Evolutionary conservation across 1,140 invertebrate genomes (phyloP), one percentile per base, ranked within the genome.

Genomic region (Oryzaephilus surinamensis): DNA sequence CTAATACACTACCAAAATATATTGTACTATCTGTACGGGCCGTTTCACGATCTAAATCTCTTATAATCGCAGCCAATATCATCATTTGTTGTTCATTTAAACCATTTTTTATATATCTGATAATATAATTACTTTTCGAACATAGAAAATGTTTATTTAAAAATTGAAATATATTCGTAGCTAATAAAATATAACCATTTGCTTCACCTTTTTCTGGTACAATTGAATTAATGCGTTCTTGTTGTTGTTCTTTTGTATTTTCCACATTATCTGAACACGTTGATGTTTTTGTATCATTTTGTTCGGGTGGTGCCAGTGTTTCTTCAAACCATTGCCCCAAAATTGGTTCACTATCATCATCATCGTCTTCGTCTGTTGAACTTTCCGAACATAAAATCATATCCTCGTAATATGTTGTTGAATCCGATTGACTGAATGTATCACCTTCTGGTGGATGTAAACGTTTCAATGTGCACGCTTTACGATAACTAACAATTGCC

Each of bases 241-340:
- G 39, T 39, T 18, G 52, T 51, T 24, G 19, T 20, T 20, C 8
- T 20, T 5, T 24, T 24, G 31, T 64, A 63, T 5, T 58, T 16
- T 60, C 57, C 11, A 66, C 62, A 38, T 67, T 69, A 16, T 65
- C 64, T 3, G 61, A 53, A 10, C 58, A 61, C 2, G 69, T 64
- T 27, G 64, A 69, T 6, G 64, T 53, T 43, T 77, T 71, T 16
- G 43, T 62, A 65, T 84, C 79, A 30, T 70, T 70, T 1, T 67
- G 68, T 47, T 85, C 83, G 0, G 81, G 78, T 8, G 84, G 85
- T 16, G 82, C 81, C 10, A 93, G 61, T 0, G 88, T 91, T 61
- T 91, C 87, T 59, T 93, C 88, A 66, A 94, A 91, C 87, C 89
- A 93, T 37, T 88, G 72, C 0, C 89, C 89, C 51, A 94, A 71